These are phyloP conservation scores for Pyrgus malvae DNA, from an alignment of 2,888 invertebrate species.

Conservation along the genomic window DNA sequence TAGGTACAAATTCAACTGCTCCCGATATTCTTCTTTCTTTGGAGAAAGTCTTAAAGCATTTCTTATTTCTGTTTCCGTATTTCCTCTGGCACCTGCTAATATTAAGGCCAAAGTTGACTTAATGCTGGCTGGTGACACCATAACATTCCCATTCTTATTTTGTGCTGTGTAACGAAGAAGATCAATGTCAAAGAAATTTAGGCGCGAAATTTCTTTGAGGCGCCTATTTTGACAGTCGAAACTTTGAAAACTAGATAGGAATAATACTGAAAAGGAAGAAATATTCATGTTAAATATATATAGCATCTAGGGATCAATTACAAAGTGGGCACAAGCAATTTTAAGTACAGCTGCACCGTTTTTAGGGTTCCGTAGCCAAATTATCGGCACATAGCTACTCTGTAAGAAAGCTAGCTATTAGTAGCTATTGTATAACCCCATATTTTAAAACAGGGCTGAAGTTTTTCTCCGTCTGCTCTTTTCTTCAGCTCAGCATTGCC, in stretches of 20 bases:
- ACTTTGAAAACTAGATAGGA: conserved; percentile 44
- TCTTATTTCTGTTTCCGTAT: conserved; percentile 81
- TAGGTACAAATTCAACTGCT: conserved; percentile 55
- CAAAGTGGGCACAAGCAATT: no score
- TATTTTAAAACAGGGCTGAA: no score
- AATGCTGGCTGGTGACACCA: conserved; percentile 85
- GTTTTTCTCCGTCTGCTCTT: no score
- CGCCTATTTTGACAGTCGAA: conserved; percentile 41
- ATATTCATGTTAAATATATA: no score
- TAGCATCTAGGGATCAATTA: no score
- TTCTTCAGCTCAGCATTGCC: no score
- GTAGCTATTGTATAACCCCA: no score
- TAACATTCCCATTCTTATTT: conserved; percentile 75
- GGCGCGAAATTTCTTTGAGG: conserved; percentile 47
- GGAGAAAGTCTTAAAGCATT: conserved; percentile 79
- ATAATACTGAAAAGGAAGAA: conserved; percentile 44
- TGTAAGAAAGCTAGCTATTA: no score
- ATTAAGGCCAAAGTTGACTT: conserved; percentile 84
- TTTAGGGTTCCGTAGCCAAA: no score
- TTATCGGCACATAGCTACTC: no score
- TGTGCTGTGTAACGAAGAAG: conserved; percentile 70
- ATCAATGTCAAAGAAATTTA: conserved; percentile 81
- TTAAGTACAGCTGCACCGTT: no score
- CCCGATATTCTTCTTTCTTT: conserved; percentile 54
- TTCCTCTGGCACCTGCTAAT: conserved; percentile 82